These are phyloP conservation scores for Pentamera pediparva DNA, from an alignment of 53 echinoderm and acorn worm species.

Conservation along the genomic window DNA sequence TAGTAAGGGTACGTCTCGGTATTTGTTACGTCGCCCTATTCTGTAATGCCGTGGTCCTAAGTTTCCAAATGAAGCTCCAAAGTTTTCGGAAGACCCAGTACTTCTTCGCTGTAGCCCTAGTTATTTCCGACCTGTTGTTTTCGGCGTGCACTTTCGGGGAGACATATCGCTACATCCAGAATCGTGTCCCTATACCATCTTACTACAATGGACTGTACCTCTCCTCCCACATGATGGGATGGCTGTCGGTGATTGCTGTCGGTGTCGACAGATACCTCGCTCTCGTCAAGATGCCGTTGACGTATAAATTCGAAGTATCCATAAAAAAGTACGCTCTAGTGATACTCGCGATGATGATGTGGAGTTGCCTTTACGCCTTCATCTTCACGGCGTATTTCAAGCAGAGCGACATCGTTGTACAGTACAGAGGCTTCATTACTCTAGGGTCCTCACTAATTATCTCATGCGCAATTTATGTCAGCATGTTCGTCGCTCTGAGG, in stretches of 20 bases:
- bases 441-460: background rate
- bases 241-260: background rate
- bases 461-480: background rate
- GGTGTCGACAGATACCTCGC: slow-evolving; percentile 9
- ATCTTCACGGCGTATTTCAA: background rate
- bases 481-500: background rate
- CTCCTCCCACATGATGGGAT: background rate
- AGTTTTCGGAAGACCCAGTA: slow-evolving; percentile 12
- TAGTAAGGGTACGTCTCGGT: background rate
- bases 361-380: background rate
- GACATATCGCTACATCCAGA: background rate
- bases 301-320: background rate
- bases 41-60: background rate
- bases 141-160: background rate
- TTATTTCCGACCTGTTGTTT: background rate
- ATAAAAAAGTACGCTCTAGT: background rate
- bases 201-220: background rate
- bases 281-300: background rate
- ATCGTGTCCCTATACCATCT: background rate
- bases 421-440: background rate
- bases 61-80: background rate
- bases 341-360: background rate
- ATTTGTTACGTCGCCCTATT: background rate
- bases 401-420: background rate
- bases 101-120: background rate